Evolutionary conservation across 2,113 vertebrate genomes (phyloP).

Genomic region (Corydoras maculifer): DNA sequence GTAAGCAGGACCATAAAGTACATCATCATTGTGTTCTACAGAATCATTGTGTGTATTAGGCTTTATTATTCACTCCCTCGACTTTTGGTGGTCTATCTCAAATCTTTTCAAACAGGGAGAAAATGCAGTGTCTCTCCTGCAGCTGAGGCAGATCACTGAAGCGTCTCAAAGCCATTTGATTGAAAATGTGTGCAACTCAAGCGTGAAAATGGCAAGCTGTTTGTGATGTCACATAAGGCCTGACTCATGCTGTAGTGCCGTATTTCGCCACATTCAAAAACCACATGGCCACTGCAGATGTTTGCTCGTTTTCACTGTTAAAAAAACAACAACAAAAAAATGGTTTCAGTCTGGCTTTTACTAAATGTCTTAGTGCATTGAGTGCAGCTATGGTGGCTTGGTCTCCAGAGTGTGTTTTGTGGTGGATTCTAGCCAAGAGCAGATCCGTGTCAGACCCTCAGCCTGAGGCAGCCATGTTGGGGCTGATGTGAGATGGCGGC

Average conservation of each 20-base stretch:
- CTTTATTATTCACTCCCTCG: constrained; percentile 37
- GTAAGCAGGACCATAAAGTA: constrained; percentile 22
- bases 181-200: constrained; percentile 47
- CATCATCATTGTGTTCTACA: constrained; percentile 13
- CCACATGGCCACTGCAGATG: constrained; percentile 28
- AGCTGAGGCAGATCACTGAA: constrained; percentile 44
- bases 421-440: constrained; percentile 23
- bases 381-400: neutral
- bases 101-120: constrained; percentile 42
- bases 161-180: constrained; percentile 48
- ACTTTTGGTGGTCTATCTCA: constrained; percentile 38
- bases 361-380: too few species aligned
- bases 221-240: constrained; percentile 47
- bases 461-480: constrained; percentile 36
- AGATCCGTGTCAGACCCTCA: constrained; percentile 9
- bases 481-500: constrained; percentile 24
- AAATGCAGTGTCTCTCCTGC: constrained; percentile 42
- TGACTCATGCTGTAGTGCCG: constrained; percentile 40
- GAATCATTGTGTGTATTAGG: constrained; percentile 30
- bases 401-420: neutral
- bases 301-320: constrained; percentile 28
- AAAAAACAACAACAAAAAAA: constrained; percentile 6
- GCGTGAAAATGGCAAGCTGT: constrained; percentile 48
- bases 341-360: too few species aligned
- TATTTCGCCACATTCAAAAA: constrained; percentile 31